Percentiles rank a stretch among this genome's conserved stretches.
phyloP scores from a whole-genome alignment of 2,113 vertebrate genomes.

The Brachyistius frenatus region DNA sequence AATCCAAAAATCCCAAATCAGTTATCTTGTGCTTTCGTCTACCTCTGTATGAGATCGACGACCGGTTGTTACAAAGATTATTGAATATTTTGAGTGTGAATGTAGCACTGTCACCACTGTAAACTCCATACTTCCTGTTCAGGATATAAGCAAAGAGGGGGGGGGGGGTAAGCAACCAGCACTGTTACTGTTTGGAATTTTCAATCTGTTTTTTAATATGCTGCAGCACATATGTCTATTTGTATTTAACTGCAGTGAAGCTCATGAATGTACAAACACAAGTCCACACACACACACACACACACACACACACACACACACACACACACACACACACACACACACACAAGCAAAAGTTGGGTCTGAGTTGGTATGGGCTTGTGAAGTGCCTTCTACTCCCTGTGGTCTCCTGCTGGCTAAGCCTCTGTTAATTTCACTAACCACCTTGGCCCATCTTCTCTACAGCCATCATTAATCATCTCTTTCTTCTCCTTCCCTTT shows the following conservation, averaged over 20 bases:
- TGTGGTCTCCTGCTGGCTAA: conserved; percentile 70
- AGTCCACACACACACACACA: neutral
- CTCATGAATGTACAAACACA: conserved; percentile 1
- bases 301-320: conserved; percentile 18
- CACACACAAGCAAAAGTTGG: conserved; percentile 3
- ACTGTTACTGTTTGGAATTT: no score
- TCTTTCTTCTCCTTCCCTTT: conserved; percentile 46
- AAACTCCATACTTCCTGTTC: no score
- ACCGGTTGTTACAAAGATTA: no score
- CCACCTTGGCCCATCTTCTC: conserved; percentile 78
- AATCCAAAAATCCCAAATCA: no score
- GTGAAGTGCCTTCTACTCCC: conserved; percentile 66
- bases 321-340: conserved; percentile 17
- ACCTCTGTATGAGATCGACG: no score
- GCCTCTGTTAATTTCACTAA: conserved; percentile 78
- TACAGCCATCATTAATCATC: conserved; percentile 76
- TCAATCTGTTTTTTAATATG: no score
- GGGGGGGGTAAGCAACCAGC: no score
- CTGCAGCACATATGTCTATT: neutral
- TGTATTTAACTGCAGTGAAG: neutral
- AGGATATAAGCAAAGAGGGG: no score
- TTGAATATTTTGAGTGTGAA: no score
- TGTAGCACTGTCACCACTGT: no score
- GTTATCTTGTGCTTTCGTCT: no score
- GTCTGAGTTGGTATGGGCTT: conserved; percentile 37